phyloP scores from a whole-genome alignment of 35 echinoderm and acorn worm species.

The Eucidaris tribuloides region DNA sequence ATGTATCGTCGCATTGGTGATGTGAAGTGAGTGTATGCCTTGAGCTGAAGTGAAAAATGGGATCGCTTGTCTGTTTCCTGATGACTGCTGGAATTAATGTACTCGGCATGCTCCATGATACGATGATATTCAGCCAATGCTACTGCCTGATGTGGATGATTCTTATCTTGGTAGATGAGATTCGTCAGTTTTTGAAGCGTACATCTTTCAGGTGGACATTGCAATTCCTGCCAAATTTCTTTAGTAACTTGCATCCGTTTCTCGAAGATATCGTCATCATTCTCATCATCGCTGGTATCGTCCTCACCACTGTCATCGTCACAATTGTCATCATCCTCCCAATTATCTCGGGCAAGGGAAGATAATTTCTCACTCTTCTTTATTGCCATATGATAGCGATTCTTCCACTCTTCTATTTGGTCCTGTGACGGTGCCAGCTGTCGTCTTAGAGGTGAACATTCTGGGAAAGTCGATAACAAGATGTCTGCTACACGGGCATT shows the following conservation, averaged over 20 bases:
- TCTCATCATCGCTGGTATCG: not conserved
- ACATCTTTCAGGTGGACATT: not conserved
- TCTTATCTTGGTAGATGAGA: constrained; percentile 61
- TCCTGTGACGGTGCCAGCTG: constrained; percentile 59
- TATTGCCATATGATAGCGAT: constrained; percentile 3
- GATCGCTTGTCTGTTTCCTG: not conserved
- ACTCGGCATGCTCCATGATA: constrained; percentile 57
- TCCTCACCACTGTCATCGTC: not conserved
- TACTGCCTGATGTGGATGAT: constrained; percentile 79
- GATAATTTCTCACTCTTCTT: constrained; percentile 32
- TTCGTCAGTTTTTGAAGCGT: constrained; percentile 37
- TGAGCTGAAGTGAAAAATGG: constrained; percentile 68
- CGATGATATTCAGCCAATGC: constrained; percentile 39
- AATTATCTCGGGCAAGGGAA: not conserved
- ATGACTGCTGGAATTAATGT: constrained; percentile 56
- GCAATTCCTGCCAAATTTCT: constrained; percentile 17
- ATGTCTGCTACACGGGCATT: constrained; percentile 64
- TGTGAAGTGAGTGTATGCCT: constrained; percentile 85
- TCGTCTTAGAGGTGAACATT: constrained; percentile 58
- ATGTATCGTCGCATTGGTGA: constrained; percentile 89
- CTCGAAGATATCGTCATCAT: not conserved
- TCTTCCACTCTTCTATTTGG: constrained; percentile 49
- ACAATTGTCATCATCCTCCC: too few relatives aligned
- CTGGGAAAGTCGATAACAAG: constrained; percentile 37
- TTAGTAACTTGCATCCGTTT: not conserved